Percentiles rank a stretch among this genome's conserved stretches.
Evolutionary conservation across 2,113 vertebrate genomes (phyloP).

Genomic region (Rhinolophus sinicus): DNA sequence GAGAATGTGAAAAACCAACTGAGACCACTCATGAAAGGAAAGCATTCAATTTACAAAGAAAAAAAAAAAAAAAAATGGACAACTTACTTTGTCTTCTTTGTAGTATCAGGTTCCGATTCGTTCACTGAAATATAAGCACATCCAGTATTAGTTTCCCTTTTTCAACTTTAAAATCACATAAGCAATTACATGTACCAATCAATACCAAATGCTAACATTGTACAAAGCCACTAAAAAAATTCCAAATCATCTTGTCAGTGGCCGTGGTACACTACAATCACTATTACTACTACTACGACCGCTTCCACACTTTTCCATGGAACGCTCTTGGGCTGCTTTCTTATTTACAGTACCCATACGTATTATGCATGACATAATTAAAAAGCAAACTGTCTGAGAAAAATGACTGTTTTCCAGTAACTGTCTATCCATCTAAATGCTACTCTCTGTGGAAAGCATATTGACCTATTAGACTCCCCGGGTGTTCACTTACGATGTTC

Average conservation of each 20-base stretch:
- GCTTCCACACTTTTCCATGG: neutral
- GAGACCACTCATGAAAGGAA: slow-evolving; percentile 73
- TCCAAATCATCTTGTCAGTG: neutral
- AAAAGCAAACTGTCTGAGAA: neutral
- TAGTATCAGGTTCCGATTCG: slow-evolving; percentile 88
- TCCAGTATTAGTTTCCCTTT: slow-evolving; percentile 47
- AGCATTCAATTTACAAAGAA: slow-evolving; percentile 63
- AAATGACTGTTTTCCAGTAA: neutral
- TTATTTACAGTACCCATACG: neutral
- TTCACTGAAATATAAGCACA: slow-evolving; percentile 88
- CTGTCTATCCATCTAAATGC: neutral
- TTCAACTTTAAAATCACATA: slow-evolving; percentile 45
- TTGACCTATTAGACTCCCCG: neutral
- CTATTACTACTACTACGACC: neutral
- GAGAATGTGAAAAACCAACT: slow-evolving; percentile 60
- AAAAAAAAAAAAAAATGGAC: slow-evolving; percentile 21
- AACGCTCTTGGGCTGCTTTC: neutral
- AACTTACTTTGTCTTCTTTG: slow-evolving; percentile 93
- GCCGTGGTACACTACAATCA: neutral
- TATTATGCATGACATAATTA: neutral
- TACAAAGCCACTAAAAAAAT: neutral
- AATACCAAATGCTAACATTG: neutral
- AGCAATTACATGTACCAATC: neutral
- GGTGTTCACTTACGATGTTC: slow-evolving; percentile 88
- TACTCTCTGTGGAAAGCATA: neutral